These are phyloP conservation scores for Brachyalestes nurse DNA, from an alignment of 2,797 vertebrate species.

Conservation along the genomic window DNA sequence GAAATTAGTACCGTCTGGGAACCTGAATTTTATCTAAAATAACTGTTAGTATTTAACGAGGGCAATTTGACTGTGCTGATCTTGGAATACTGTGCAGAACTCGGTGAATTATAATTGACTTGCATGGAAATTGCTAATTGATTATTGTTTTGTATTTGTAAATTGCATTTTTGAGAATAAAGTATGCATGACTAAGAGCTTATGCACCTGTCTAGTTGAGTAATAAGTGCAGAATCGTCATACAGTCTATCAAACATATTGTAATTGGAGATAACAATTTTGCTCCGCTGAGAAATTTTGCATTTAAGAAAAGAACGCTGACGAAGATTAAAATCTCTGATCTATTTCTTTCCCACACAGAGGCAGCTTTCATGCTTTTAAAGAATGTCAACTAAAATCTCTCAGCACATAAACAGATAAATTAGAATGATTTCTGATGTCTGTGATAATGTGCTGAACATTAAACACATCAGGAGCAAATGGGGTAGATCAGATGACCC, in stretches of 20 bases:
- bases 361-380: background rate
- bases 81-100: slow-evolving; percentile 5
- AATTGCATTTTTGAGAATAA: slow-evolving; percentile 54
- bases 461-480: background rate
- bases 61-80: background rate
- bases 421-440: background rate
- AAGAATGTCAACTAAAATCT: background rate
- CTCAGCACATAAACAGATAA: background rate
- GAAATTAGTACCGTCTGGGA: background rate
- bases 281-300: background rate
- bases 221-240: background rate
- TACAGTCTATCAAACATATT: background rate
- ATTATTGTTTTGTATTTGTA: slow-evolving; percentile 53
- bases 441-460: background rate
- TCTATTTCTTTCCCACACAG: background rate
- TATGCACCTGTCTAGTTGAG: background rate
- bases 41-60: slow-evolving; percentile 19
- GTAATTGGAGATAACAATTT: background rate
- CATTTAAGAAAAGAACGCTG: background rate
- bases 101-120: slow-evolving; percentile 31
- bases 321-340: background rate
- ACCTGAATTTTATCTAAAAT: background rate
- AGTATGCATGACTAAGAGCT: slow-evolving; percentile 52
- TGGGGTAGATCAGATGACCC: background rate
- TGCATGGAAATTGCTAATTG: slow-evolving; percentile 48